Percentiles rank a stretch among this genome's conserved stretches.
These are phyloP conservation scores for Sylvicola fuscatus DNA, from an alignment of 2,888 invertebrate genomes.

Conservation along the genomic window DNA sequence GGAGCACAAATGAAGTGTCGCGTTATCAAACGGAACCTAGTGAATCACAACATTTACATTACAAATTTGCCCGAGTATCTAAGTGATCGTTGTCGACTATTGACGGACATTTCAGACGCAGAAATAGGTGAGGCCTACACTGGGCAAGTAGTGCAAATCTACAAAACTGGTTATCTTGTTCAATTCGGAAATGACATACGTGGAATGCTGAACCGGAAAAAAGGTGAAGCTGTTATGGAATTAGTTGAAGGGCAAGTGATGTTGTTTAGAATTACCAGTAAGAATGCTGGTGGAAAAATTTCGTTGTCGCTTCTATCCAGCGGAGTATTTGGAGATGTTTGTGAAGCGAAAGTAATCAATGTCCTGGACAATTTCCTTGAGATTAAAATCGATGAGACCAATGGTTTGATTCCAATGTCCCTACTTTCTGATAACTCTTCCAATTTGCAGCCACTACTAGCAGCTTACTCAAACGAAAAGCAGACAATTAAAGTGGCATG, in stretches of 20 bases:
- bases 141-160: conserved; percentile 20
- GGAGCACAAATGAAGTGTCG: conserved; percentile 36
- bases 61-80: conserved; percentile 46
- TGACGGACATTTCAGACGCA: conserved; percentile 30
- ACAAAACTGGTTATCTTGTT: conserved; percentile 14
- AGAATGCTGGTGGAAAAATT: conserved; percentile 14
- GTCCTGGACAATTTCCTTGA: too few species aligned
- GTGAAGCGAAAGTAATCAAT: conserved; percentile 8
- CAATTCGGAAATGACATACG: conserved; percentile 24
- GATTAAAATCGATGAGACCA: too few species aligned
- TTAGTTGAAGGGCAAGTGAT: conserved; percentile 19
- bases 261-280: conserved; percentile 15
- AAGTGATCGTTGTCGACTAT: conserved; percentile 28
- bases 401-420: too few species aligned
- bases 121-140: conserved; percentile 23
- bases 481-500: conserved; percentile 13
- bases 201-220: conserved; percentile 16
- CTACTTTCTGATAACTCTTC: too few species aligned
- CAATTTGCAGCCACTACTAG: too few species aligned
- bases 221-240: conserved; percentile 9
- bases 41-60: conserved; percentile 29
- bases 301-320: conserved; percentile 1
- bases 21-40: conserved; percentile 30
- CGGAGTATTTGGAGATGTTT: conserved; percentile 3
- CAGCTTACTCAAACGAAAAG: too few species aligned